These are phyloP conservation scores for Conopomorpha cramerella DNA, from an alignment of 1,140 invertebrate species.

Conservation along the genomic window DNA sequence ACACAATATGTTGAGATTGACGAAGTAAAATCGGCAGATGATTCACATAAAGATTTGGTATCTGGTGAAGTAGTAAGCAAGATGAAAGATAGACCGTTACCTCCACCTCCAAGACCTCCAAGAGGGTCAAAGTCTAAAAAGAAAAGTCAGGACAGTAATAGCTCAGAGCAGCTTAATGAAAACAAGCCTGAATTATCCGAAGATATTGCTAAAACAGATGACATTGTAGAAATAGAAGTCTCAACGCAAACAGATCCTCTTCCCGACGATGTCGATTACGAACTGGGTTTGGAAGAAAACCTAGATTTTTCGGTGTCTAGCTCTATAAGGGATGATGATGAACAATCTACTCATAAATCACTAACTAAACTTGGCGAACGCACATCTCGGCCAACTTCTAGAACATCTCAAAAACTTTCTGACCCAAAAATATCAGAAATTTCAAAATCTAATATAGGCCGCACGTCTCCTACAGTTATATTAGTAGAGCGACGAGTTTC, in stretches of 20 bases:
- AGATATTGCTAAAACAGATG: slow-evolving; percentile 16
- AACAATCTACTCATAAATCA: slow-evolving; percentile 32
- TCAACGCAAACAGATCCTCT: slow-evolving; percentile 82
- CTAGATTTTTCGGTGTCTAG: slow-evolving; percentile 46
- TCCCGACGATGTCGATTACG: slow-evolving; percentile 76
- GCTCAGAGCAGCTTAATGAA: slow-evolving; percentile 18
- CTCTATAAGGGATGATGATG: slow-evolving; percentile 40
- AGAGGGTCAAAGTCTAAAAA: slow-evolving; percentile 58
- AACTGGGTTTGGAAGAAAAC: slow-evolving; percentile 62
- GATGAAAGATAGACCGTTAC: slow-evolving; percentile 79
- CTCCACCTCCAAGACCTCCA: slow-evolving; percentile 79
- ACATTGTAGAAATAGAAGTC: slow-evolving; percentile 68
- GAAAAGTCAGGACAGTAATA: slow-evolving; percentile 24
- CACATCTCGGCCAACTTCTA: slow-evolving; percentile 41
- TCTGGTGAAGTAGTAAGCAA: slow-evolving; percentile 75
- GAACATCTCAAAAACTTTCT: slow-evolving; percentile 56
- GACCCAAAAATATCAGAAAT: slow-evolving; percentile 61
- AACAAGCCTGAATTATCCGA: slow-evolving; percentile 7
- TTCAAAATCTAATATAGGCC: slow-evolving; percentile 55
- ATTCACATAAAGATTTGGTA: slow-evolving; percentile 64
- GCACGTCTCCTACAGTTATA: slow-evolving; percentile 64
- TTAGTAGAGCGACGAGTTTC: slow-evolving; percentile 63
- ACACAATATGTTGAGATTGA: slow-evolving; percentile 67
- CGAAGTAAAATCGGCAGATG: slow-evolving; percentile 54
- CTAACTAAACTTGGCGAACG: slow-evolving; percentile 27